These are phyloP conservation scores for Pan troglodytes DNA, from an alignment of 2,113 vertebrate species.

Conservation along the genomic window NHGRI_mPanTro3-v2.1_pri NC_072418.2:19909001-19909500, in stretches of 20 bases:
- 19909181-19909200: background rate
- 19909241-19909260: no score
- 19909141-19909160: background rate
- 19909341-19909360: background rate
- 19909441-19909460: conserved; percentile 22
- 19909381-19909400: background rate
- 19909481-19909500: background rate
- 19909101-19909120: background rate
- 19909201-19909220: background rate
- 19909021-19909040: no score
- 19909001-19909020: no score
- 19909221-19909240: no score
- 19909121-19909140: background rate
- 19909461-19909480: background rate
- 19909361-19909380: background rate
- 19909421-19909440: background rate
- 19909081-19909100: background rate
- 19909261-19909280: background rate
- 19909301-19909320: background rate
- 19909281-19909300: background rate
- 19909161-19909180: background rate
- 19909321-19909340: background rate
- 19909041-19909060: no score
- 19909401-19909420: background rate
- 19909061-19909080: background rate